Evolutionary conservation across 2,797 vertebrate species (phyloP), one percentile per base, ranked within the genome.

Genomic region (Orientallactaga sibirica): DNA sequence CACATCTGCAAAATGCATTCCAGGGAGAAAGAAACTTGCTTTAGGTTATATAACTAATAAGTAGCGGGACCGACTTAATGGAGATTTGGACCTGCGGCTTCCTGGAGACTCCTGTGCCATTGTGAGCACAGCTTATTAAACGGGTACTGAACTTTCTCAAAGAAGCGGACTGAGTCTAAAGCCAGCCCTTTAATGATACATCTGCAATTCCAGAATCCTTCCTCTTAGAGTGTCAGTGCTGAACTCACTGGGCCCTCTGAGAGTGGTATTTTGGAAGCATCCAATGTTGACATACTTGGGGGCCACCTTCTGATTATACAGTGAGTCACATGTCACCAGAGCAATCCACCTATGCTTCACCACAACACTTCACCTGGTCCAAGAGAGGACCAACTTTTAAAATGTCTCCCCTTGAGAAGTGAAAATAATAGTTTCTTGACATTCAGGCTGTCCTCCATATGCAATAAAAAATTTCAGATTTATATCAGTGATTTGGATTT

Each of bases 401-500:
- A 75, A 88, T 52, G 52, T 64, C 84, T 27, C 48, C 55, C 43
- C 95, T 83, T 71, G 37, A 15, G 64, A 82, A 55, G 10, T n/a
- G 25, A 61, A 71, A 67, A 18, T 64, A 76, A 29, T 4, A 48
- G 10, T 90, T 76, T 66, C 18, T 75, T 70, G 77, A 33, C 41
- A 41, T 64, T 33, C 74, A 82, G 27, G 52, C 24, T 73, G 61
- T 48, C 61, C 52, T 91, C 62, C 85, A 2, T 25, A 18, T 25
- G 62, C 41, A 67, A 29, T 43, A 78, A 43, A 43, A 66, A 33
- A 10, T 68, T 93, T 87, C 27, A 16, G 10, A 67, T 91, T 29
- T n/a, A 64, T 79, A 62, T 75, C 73, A 88, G 58, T 79, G 66
- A 18, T 74, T 89, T 82, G 61, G 81, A 75, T 91, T 93, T 89